phyloP scores from a whole-genome alignment of 2,888 invertebrate genomes.

The Choreutis nemorana region DNA sequence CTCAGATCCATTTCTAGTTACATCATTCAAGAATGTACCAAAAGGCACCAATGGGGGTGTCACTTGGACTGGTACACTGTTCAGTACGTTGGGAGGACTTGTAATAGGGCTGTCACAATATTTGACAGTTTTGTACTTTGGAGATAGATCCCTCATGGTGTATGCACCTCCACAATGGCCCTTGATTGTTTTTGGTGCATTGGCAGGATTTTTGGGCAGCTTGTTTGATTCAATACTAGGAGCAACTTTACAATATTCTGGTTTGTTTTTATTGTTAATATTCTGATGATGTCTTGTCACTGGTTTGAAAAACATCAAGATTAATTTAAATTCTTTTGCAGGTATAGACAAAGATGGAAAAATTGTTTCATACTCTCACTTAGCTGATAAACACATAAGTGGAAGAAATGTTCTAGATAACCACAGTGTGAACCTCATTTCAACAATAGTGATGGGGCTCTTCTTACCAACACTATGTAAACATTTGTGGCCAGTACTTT shows the following conservation, averaged over 20 bases:
- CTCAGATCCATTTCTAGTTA: slow-evolving; percentile 77
- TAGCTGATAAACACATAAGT: slow-evolving; percentile 76
- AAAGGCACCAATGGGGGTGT: slow-evolving; percentile 90
- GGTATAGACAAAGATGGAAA: slow-evolving; percentile 73
- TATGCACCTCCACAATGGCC: slow-evolving; percentile 81
- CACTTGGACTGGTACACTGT: slow-evolving; percentile 68
- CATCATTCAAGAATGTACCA: slow-evolving; percentile 77
- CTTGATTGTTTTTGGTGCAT: slow-evolving; percentile 73
- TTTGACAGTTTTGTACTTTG: slow-evolving; percentile 68
- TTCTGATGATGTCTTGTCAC: slow-evolving; percentile 3
- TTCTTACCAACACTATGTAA: slow-evolving; percentile 70
- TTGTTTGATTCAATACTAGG: slow-evolving; percentile 85
- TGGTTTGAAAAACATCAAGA: neutral
- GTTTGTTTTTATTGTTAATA: slow-evolving; percentile 34
- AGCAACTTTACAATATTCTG: slow-evolving; percentile 87
- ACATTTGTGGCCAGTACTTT: slow-evolving; percentile 34
- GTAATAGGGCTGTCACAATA: slow-evolving; percentile 78
- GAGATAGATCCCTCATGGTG: slow-evolving; percentile 63
- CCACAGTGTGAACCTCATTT: slow-evolving; percentile 86
- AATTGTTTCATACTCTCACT: slow-evolving; percentile 76
- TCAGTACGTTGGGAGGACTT: slow-evolving; percentile 71
- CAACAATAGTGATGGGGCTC: slow-evolving; percentile 77
- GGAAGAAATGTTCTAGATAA: slow-evolving; percentile 83
- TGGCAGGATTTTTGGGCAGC: slow-evolving; percentile 83
- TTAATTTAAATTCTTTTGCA: slow-evolving; percentile 29